Base-by-base conservation (phyloP, 1,140 invertebrate genomes). In the Formica selysi region DNA sequence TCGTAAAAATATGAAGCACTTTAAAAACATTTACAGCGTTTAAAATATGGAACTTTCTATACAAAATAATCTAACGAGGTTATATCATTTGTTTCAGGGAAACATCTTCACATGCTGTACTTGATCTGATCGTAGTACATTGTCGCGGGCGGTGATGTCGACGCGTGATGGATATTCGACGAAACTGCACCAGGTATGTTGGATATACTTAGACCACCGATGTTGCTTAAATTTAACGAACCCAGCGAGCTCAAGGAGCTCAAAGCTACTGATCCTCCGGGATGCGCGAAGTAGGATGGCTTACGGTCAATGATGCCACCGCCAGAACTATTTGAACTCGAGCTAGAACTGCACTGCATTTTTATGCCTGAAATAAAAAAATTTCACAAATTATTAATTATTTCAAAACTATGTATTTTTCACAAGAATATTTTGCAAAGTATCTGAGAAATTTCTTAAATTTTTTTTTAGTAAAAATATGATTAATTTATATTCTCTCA, bases 61-160 rank as follows among this genome's bases (percentile, higher is more conserved):
- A 65, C 8, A 7, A 65, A 78, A 78, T 51, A 38, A 70, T 44
- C 41, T 71, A 22, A 16, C n/a, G 13, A 10, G 29, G 22, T 65
- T 41, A 54, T 22, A 5, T 65, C 11, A 16, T 51, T 32, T 44
- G 16, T 19, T 26, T 2, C 22, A 13, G 26, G 54, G 19, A 29
- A 70, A n/a, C 36, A 11, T 48, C 86, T 87, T 94, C 90, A 95
- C 89, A 95, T 94, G 44, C 80, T 84, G 86, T 95, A 95, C 70
- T 95, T 95, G 74, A 95, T 91, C 86, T 92, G 94, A 83, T 95
- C 94, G 88, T 94, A 95, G 54, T 94, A 95, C 90, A 94, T 92
- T 11, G 89, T 85, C 54, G 91, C 83, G 2, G 91, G 38, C 44
- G 87, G 81, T 4, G 92, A 61, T 7, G 92, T 83, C 11, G 86